These are phyloP conservation scores for Ceryle rudis DNA, from an alignment of 2,797 vertebrate genomes.

Conservation along the genomic window DNA sequence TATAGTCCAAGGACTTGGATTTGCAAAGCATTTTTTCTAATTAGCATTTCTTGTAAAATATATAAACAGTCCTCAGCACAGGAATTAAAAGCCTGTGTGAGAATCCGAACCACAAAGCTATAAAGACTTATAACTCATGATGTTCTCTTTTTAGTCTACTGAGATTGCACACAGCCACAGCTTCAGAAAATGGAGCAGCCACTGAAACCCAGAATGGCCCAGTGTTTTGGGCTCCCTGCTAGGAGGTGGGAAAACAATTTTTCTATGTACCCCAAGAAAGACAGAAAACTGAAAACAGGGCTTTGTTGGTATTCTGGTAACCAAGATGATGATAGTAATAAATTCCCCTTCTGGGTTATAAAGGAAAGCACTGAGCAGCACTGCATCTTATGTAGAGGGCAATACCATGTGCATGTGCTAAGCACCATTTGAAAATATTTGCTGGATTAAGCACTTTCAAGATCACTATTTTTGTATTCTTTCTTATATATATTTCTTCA, in stretches of 20 bases:
- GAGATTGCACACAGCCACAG: slow-evolving; percentile 25
- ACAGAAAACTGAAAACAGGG: not conserved
- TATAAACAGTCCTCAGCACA: slow-evolving; percentile 39
- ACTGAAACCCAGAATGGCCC: slow-evolving; percentile 3
- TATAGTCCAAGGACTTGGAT: slow-evolving; percentile 27
- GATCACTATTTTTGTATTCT: not conserved
- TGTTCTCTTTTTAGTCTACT: slow-evolving; percentile 34
- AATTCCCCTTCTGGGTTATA: not conserved
- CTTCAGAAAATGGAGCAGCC: slow-evolving; percentile 36
- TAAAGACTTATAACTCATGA: slow-evolving; percentile 56
- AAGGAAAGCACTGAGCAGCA: not conserved
- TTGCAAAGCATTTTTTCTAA: slow-evolving; percentile 50
- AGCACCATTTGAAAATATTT: not conserved
- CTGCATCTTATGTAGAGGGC: not conserved
- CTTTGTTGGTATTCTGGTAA: not conserved
- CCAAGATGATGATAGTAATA: not conserved
- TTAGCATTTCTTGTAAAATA: slow-evolving; percentile 69
- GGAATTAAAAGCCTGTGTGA: slow-evolving; percentile 65
- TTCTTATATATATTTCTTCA: not conserved
- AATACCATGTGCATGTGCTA: not conserved
- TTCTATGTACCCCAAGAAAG: not conserved
- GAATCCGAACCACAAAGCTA: slow-evolving; percentile 65
- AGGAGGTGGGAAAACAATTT: slow-evolving; percentile 21
- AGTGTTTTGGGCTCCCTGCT: slow-evolving; percentile 42
- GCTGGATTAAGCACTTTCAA: not conserved